A percentile compares a stretch with the other conserved stretches of the same genome.
Evolutionary conservation across 2,888 invertebrate species (phyloP).

Genomic region (Andrena bucephala): DNA sequence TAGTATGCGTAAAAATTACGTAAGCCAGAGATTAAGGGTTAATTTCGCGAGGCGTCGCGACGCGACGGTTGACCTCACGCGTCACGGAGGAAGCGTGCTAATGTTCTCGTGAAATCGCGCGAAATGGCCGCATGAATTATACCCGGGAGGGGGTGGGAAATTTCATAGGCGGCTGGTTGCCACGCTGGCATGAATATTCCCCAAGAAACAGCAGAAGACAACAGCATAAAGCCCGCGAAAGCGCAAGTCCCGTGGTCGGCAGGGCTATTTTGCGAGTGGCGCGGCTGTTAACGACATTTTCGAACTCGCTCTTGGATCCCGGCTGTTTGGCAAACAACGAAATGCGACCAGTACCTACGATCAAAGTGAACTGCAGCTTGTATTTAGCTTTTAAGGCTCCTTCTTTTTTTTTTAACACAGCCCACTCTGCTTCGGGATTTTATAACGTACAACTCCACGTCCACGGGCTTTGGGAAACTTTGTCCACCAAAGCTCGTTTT

Average conservation of each 20-base stretch:
- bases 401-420: neutral
- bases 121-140: constrained; percentile 35
- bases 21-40: too few relatives aligned
- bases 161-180: constrained; percentile 26
- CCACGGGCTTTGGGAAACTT: neutral
- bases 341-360: neutral
- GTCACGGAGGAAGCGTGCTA: constrained; percentile 2
- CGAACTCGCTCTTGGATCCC: neutral
- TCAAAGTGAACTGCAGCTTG: constrained; percentile 22
- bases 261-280: neutral
- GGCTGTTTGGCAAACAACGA: constrained; percentile 13
- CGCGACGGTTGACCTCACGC: neutral
- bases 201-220: constrained; percentile 23
- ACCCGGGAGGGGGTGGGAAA: neutral
- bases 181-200: constrained; percentile 19
- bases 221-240: neutral
- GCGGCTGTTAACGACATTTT: neutral
- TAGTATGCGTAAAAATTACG: neutral
- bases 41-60: neutral
- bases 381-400: constrained; percentile 1
- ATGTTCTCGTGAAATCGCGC: constrained; percentile 25
- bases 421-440: neutral
- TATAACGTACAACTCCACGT: neutral
- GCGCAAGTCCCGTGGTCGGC: constrained; percentile 3
- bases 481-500: neutral